Evolutionary conservation across 2,888 invertebrate genomes (phyloP).

Genomic region (Trichopria drosophilae): DNA sequence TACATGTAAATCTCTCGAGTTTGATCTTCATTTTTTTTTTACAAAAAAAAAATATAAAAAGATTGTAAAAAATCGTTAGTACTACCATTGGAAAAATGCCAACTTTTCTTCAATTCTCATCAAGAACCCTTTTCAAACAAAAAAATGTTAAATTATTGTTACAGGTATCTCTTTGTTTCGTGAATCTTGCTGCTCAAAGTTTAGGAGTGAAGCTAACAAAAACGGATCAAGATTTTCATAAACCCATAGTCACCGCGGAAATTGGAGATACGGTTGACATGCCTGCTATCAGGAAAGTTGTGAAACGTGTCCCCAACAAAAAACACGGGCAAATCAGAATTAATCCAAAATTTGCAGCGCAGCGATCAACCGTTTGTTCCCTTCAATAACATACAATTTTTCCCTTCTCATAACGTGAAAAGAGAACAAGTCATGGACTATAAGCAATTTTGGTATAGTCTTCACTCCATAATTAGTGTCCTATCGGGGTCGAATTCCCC

Average conservation of each 20-base stretch:
- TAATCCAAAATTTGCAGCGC: conserved; percentile 42
- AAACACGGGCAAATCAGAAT: conserved; percentile 43
- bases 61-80: no score
- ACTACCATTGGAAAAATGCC: no score
- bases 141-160: conserved; percentile 3
- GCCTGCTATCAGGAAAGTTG: conserved; percentile 45
- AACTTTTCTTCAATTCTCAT: no score
- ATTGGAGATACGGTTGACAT: conserved; percentile 58
- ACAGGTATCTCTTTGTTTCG: conserved; percentile 69
- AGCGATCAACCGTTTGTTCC: conserved; percentile 61
- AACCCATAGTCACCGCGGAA: conserved; percentile 69
- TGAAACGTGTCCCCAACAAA: conserved; percentile 50
- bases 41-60: background rate
- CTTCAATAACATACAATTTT: conserved; percentile 60
- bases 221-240: conserved; percentile 70
- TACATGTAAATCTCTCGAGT: no score
- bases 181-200: conserved; percentile 71
- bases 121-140: no score
- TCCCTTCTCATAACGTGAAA: no score
- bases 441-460: no score
- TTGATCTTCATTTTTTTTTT: background rate
- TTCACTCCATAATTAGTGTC: no score
- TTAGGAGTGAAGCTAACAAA: conserved; percentile 68
- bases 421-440: no score
- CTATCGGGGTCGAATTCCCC: no score